Base-by-base conservation (phyloP, 2,797 vertebrate genomes). In the Chrosomus eos region DNA sequence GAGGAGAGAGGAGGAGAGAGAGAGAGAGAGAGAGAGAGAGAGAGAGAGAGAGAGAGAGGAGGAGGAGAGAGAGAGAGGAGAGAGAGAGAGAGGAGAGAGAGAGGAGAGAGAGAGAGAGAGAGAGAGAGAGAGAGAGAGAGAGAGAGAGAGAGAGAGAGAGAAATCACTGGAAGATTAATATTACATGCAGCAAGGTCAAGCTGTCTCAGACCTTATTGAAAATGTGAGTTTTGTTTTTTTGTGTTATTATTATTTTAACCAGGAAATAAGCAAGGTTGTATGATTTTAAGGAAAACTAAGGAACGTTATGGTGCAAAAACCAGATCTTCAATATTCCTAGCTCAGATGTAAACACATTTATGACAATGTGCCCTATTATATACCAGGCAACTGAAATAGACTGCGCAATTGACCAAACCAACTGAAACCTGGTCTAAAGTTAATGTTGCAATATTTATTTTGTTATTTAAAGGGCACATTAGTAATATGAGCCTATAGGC, bases 101-200 rank as follows among this genome's bases (percentile, higher is more conserved):
- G n/a, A n/a, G n/a, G 26, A 73, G 13, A 48, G 19, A 72, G 38
- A 71, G 19, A 71, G 36, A 36, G 13, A 4, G 11, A 31, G 4
- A 1, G 26, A 73, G 13, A 48, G 19, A 72, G 38, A 71, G 19
- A 71, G 36, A 36, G 13, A 4, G 11, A 31, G 4, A 1, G 26
- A 73, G 13, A 48, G 26, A 73, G 13, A 48, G 19, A 72, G 38
- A 71, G 19, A 71, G 36, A 36, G 13, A 4, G 11, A 31, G 4
- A 1, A 48, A 21, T 53, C 33, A 11, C 81, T 53, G 60, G 3
- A 53, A 76, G 60, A 83, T 76, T 75, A 66, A 75, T 76, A 67
- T 75, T 55, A 53, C n/a, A 33, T 43, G 40, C 19, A 67, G 10
- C 7, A 13, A 14, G 2, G 28, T 33, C 10, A 9, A 31, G 11